Evolutionary conservation across 2,888 invertebrate genomes (phyloP).

Genomic region (Heliothis peltigera): DNA sequence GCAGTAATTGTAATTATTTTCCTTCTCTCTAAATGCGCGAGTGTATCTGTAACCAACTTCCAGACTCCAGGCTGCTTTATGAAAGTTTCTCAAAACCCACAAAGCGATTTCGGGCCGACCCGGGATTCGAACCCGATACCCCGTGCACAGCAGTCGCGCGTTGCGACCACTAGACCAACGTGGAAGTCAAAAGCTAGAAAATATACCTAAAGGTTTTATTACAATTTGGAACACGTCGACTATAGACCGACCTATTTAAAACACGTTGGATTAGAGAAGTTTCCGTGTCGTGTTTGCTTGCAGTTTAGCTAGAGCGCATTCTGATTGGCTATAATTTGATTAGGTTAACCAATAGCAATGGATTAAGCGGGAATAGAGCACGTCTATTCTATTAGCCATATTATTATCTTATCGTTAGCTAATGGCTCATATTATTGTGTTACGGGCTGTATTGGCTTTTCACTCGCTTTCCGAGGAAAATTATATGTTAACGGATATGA

Average conservation of each 20-base stretch:
- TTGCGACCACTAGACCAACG: too few relatives aligned
- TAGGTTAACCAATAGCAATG: neutral
- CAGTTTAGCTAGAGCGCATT: neutral
- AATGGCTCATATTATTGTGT: neutral
- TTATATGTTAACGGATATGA: too few relatives aligned
- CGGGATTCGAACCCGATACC: too few relatives aligned
- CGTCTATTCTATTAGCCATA: neutral
- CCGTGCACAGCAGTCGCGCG: too few relatives aligned
- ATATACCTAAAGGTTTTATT: neutral
- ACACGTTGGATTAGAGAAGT: neutral
- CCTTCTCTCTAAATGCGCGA: too few relatives aligned
- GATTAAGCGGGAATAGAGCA: neutral
- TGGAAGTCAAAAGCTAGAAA: too few relatives aligned
- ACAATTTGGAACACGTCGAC: neutral
- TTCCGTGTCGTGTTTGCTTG: conserved; percentile 1
- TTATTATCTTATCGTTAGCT: conserved; percentile 6
- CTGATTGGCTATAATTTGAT: conserved; percentile 10
- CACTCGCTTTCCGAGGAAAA: too few relatives aligned
- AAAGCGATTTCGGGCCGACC: too few relatives aligned
- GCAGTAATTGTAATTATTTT: too few relatives aligned
- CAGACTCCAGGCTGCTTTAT: too few relatives aligned
- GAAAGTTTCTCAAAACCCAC: too few relatives aligned
- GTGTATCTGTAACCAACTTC: too few relatives aligned
- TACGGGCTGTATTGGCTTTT: neutral
- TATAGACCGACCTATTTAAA: neutral